Evolutionary conservation across 2,797 vertebrate genomes (phyloP), one percentile per base, ranked within the genome.

Genomic region (Micropoecilia bifurca): DNA sequence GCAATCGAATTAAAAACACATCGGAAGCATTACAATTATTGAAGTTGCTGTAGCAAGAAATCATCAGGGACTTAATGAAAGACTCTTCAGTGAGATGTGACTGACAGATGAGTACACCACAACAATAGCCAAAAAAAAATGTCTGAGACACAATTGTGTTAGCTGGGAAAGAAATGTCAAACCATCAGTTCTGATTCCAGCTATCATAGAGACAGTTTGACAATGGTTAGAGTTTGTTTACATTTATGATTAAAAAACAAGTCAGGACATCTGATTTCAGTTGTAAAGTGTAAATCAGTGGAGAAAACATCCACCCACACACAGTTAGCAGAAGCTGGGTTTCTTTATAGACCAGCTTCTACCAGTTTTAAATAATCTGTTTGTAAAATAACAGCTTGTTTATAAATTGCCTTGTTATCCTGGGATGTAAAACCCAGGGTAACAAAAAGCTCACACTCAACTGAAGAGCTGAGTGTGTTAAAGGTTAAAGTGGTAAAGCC

Each of bases 61-160:
- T 89, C 84, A 59, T 79, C 59, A 73, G 91, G 86, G 90, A 91
- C 85, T 89, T 91, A 91, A 91, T 92, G 88, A 90, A 87, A 83
- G 73, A 72, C 83, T 86, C 61, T 76, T 82, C 76, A 16, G 61
- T 77, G 71, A 89, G 80, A 88, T 86, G 80, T 74, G 57, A 84
- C 81, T 88, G 90, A 89, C 85, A 89, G 87, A 86, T 76, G 36
- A 81, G 36, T 82, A 76, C 73, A 66, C 69, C 79, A 78, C 50
- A 36, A 50, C 61, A 57, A 71, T 73, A 33, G 74, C 30, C 41
- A 74, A 66, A 47, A 57, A 80, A 71, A 76, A 45, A 76, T 59
- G 85, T 83, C 83, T 33, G 57, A 77, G 77, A 81, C 55, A 78
- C 63, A 76, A 50, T 18, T 20, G n/a, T 41, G 74, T 76, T 85